Conservation (phyloP, 2,797 vertebrate species). For the Euthynnus affinis region DNA sequence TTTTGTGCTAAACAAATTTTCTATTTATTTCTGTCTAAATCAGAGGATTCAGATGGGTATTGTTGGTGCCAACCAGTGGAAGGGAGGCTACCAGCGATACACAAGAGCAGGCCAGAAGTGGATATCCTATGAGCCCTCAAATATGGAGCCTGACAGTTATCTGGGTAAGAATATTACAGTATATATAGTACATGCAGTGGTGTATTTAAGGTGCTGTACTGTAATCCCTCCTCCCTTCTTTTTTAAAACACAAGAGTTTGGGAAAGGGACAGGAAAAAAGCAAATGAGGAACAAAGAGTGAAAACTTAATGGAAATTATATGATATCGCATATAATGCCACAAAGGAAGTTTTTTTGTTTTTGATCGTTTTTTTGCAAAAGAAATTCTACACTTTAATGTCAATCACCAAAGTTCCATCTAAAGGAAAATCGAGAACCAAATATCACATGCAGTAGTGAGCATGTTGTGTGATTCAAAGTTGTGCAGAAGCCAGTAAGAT, state of each 20-base stretch:
- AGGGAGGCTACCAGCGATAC: constrained; percentile 73
- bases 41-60: constrained; percentile 61
- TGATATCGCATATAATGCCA: no score
- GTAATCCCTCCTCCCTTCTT: background rate
- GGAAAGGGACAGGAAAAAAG: no score
- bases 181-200: background rate
- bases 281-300: background rate
- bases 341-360: no score
- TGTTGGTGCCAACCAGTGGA: constrained; percentile 83
- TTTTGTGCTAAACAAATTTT: background rate
- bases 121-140: rapidly evolving
- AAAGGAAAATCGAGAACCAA: background rate
- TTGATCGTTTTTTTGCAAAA: no score
- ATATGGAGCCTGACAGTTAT: constrained; percentile 75
- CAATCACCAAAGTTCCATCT: background rate
- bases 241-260: background rate
- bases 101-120: rapidly evolving
- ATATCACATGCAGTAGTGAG: background rate
- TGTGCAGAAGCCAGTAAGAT: no score
- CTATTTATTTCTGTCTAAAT: background rate
- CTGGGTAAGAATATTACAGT: constrained; percentile 68
- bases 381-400: no score
- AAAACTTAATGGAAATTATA: no score
- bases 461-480: background rate
- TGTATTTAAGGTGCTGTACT: background rate